Base-by-base conservation (phyloP, 2,888 invertebrate species). In the Nysson spinosus region DNA sequence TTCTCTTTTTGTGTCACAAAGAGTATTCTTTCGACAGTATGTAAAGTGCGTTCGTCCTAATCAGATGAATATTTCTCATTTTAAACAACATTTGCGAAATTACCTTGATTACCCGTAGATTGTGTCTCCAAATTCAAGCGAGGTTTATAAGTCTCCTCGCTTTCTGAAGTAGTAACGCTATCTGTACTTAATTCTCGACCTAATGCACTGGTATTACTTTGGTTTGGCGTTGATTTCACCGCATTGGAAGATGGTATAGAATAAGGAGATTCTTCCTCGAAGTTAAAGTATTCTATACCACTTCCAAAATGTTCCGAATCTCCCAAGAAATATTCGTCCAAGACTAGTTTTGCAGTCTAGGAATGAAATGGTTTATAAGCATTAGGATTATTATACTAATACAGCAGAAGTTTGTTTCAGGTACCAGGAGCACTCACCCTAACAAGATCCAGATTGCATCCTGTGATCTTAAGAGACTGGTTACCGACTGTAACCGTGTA, bases 401-500 rank as follows among this genome's bases (percentile, higher is more conserved):
- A 17, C 12, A 17, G 16, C 0, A 20, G 12, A 14, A 1, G 11
- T 42, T 42, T n/a, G 14, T 24, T 42, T n/a, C 26, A 9, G 12
- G 35, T 17, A 20, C 4, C 19, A 39, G n/a, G 11, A 55, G 19
- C 3, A 88, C 88, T n/a, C 86, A 95, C 96, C 90, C 94, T 92
- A 78, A 96, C 95, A 83, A 96, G 90, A 88, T 95, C 95, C 84
- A 95, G 90, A 88, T 95, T 94, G 81, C 92, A 92, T 55, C 96
- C 96, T 63, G 94, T 95, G 80, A 96, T 94, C 89, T 94, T 95
- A 81, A 96, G 90, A 82, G 93, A 92, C 88, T 94, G 93, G 86
- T 92, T 92, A 72, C 95, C 95, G 82, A 95, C 93, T 80, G 92
- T 92, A 73, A 96, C 95, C 71, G 96, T 95, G 88, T 95, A 95